Base-by-base conservation (phyloP, 2,113 vertebrate genomes). In the Marmota flaviventris region DNA sequence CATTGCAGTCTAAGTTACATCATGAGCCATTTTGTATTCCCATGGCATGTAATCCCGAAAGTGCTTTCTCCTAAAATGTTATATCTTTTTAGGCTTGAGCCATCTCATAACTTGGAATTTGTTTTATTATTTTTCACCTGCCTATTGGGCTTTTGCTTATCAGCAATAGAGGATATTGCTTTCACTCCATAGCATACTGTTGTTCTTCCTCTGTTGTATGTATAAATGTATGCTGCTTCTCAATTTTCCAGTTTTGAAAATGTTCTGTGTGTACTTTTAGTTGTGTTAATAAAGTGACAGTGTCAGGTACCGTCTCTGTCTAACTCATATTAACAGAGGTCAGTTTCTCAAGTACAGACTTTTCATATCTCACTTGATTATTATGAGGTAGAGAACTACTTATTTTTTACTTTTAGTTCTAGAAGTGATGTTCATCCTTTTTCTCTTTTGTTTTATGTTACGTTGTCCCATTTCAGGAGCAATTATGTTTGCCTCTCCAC, bases 401-500 rank as follows among this genome's bases (percentile, higher is more conserved):
- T 85, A 25, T 96, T 96, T 98, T 93, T 81, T 84, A 93, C 97
- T 98, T 88, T 98, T 95, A 98, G 82, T 91, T 98, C 97, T 98
- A 70, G 67, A 70, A 70, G 94, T 98, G 53, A 95, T 98, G 97
- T 98, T 99, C 98, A 98, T 97, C 96, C 97, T 95, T 98, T 95
- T 97, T 98, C 82, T 98, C 98, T 98, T 98, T 97, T 97, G 92
- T 96, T 98, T 98, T 97, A 98, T 98, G 93, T 98, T 98, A 97
- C 97, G 69, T 98, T 98, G 93, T 98, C 98, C 98, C 98, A 97
- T 98, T 98, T 95, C 98, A 99, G 99, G 99, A 98, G 97, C 99
- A 99, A 98, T 99, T 99, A 98, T 99, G 99, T 99, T 99, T 99
- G 98, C 99, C 99, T 98, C 99, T 99, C 58, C 99, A 99, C 99